These are phyloP conservation scores for Pterostichus madidus DNA, from an alignment of 2,888 invertebrate genomes.

Conservation along the genomic window DNA sequence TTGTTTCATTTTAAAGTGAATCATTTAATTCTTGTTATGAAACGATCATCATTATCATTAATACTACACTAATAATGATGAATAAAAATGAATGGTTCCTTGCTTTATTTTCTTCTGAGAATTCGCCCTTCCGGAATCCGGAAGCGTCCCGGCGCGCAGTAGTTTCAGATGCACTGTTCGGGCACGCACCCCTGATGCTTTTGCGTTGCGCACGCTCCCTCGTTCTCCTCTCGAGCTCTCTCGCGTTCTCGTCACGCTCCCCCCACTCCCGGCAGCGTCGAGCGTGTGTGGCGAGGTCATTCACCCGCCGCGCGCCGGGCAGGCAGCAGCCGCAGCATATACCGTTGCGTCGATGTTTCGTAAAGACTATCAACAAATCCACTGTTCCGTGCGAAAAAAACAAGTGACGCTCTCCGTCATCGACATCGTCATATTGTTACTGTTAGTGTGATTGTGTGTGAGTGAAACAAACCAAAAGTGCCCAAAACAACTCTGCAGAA, in stretches of 20 bases:
- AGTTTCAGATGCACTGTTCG: slow-evolving; percentile 32
- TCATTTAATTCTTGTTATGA: no score
- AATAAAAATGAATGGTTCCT: no score
- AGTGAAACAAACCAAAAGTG: slow-evolving; percentile 28
- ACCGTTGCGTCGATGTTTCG: slow-evolving; percentile 62
- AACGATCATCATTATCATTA: no score
- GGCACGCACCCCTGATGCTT: slow-evolving; percentile 50
- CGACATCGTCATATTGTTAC: neutral
- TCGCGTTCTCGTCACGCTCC: slow-evolving; percentile 9
- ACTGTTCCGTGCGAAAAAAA: slow-evolving; percentile 63
- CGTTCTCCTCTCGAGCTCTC: neutral
- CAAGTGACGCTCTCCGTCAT: slow-evolving; percentile 24
- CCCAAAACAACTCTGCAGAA: neutral
- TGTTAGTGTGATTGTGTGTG: slow-evolving; percentile 34
- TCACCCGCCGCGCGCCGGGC: slow-evolving; percentile 59
- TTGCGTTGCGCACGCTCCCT: slow-evolving; percentile 43
- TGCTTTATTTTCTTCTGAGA: no score
- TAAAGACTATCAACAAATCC: slow-evolving; percentile 62
- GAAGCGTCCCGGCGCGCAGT: slow-evolving; percentile 9
- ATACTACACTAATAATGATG: no score
- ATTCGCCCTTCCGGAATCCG: neutral
- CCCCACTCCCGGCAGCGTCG: slow-evolving; percentile 52
- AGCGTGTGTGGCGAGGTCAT: slow-evolving; percentile 64
- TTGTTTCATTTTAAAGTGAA: no score
- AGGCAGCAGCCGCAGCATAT: slow-evolving; percentile 55